Evolutionary conservation across 2,113 vertebrate genomes (phyloP).

Genomic region (Capreolus pygargus): DNA sequence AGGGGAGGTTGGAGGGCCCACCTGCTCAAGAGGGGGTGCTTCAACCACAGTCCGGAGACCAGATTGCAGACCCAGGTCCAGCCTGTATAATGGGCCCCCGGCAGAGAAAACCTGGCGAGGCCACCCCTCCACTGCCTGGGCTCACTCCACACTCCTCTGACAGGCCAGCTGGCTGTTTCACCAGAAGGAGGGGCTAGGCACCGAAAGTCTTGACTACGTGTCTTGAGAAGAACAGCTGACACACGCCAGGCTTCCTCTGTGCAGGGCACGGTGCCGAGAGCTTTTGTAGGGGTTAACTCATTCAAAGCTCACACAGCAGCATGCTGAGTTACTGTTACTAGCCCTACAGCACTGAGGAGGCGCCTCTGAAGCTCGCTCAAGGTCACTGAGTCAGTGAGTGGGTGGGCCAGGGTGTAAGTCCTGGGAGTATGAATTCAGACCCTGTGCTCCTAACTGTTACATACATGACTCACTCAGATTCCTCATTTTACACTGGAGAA

Average conservation of each 20-base stretch:
- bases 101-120: background rate
- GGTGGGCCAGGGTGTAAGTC: background rate
- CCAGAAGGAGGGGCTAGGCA: background rate
- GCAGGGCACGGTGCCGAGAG: background rate
- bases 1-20: background rate
- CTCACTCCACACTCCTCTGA: background rate
- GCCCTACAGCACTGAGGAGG: too few species aligned
- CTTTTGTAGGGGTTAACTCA: background rate
- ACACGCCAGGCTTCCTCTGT: fast-evolving
- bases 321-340: background rate
- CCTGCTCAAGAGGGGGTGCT: background rate
- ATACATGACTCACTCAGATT: too few species aligned
- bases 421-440: background rate
- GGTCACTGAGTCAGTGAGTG: background rate
- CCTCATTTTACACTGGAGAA: background rate
- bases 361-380: background rate
- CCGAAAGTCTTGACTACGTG: background rate
- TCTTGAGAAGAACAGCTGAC: background rate
- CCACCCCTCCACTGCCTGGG: background rate
- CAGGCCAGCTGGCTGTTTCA: background rate
- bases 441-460: too few species aligned
- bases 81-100: background rate
- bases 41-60: background rate
- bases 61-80: background rate
- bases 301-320: background rate